Evolutionary conservation across 2,113 vertebrate genomes (phyloP).

Genomic region (Phrynosoma blainvillii): DNA sequence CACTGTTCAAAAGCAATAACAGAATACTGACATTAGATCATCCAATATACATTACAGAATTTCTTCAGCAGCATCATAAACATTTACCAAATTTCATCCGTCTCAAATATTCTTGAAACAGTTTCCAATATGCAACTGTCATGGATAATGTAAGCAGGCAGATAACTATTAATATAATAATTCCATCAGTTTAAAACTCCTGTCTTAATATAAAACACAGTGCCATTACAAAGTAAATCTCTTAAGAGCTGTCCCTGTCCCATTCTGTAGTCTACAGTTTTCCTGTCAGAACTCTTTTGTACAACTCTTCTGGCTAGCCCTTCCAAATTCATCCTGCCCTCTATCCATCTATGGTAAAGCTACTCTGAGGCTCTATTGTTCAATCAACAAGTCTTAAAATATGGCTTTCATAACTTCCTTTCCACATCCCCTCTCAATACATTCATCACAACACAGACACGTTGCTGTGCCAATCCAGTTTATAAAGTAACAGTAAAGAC

Average conservation of each 20-base stretch:
- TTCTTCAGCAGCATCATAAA: conserved; percentile 29
- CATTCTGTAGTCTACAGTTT: background rate
- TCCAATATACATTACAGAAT: conserved; percentile 41
- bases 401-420: background rate
- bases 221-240: conserved; percentile 59
- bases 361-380: background rate
- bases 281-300: background rate
- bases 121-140: conserved; percentile 49
- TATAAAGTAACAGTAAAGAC: conserved; percentile 7
- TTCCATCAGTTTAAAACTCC: conserved; percentile 56
- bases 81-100: conserved; percentile 36
- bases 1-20: background rate
- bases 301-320: background rate
- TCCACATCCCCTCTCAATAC: background rate
- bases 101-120: conserved; percentile 30
- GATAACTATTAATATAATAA: conserved; percentile 55
- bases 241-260: conserved; percentile 50
- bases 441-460: background rate
- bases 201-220: conserved; percentile 41
- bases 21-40: background rate
- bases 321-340: background rate
- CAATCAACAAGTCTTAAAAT: background rate
- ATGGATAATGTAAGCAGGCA: conserved; percentile 55
- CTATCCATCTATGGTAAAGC: background rate
- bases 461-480: background rate